Evolutionary conservation across 2,888 invertebrate species (phyloP).

Genomic region (Polia nebulosa): DNA sequence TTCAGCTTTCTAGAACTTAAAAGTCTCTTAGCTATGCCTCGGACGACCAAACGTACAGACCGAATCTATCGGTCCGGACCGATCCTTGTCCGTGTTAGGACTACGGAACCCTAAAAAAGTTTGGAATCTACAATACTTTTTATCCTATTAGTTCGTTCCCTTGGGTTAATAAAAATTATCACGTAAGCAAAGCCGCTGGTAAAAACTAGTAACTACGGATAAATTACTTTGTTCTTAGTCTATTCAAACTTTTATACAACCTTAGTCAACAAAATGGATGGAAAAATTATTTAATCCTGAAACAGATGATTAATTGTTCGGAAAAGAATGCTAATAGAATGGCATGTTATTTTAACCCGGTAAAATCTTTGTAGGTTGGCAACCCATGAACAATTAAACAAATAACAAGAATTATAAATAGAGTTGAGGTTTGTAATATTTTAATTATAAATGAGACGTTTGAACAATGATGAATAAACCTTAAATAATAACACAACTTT

Average conservation of each 20-base stretch:
- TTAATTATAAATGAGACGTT: too few relatives aligned
- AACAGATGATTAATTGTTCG: constrained; percentile 14
- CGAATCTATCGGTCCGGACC: too few relatives aligned
- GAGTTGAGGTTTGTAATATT: too few relatives aligned
- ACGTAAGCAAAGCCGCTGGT: neutral
- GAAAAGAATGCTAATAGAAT: constrained; percentile 1
- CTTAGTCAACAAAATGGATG: constrained; percentile 11
- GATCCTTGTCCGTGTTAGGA: too few relatives aligned
- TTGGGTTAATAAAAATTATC: neutral
- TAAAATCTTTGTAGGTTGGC: neutral
- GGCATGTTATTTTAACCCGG: constrained; percentile 6
- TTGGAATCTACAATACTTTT: too few relatives aligned
- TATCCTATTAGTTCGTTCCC: too few relatives aligned
- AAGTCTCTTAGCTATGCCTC: too few relatives aligned
- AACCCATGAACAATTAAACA: constrained; percentile 36
- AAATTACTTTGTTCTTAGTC: constrained; percentile 21
- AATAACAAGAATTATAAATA: constrained; percentile 31
- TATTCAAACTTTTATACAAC: constrained; percentile 21
- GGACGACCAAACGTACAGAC: too few relatives aligned
- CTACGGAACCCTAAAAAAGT: too few relatives aligned
- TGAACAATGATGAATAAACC: neutral
- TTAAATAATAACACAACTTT: neutral
- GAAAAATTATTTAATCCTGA: constrained; percentile 17
- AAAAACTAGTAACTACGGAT: constrained; percentile 22
- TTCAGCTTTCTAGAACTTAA: too few relatives aligned